Evolutionary conservation across 1,140 invertebrate species (phyloP), one percentile per base, ranked within the genome.

Genomic region (Euura saliciscinereae): DNA sequence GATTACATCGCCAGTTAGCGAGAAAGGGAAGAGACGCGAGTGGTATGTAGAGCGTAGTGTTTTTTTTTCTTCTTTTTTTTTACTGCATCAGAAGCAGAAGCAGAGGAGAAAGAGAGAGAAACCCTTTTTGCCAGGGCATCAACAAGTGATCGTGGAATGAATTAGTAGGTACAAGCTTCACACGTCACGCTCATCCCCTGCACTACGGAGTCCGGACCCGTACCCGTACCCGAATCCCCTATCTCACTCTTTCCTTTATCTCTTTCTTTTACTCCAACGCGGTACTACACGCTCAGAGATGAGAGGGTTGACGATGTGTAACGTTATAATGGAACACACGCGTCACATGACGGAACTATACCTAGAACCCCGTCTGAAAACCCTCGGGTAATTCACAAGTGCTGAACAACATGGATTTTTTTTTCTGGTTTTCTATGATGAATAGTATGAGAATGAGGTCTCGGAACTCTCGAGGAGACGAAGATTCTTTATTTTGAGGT

Each of bases 61-160:
- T 28, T 28, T 28, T 28, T 28, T 28, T 28, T 1, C 1, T 28
- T 0, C 5, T 42, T 67, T 67, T 67, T 11, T 67, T 67, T 28
- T 67, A 10, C 66, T 67, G 11, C 66, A 59, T n/a, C 5, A 51
- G 7, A 7, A 51, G 46, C 46, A 59, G 13, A 8, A 59, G 51
- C 13, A n/a, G 13, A 3, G 51, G 51, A n/a, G 13, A 4, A 11
- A 42, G 66, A 42, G 43, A 42, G 43, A 4, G 66, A 28, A 42
- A 67, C 66, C 66, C 66, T 67, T 67, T 67, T 67, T 67, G 11
- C 66, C 8, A 44, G 10, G 43, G 66, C 66, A 67, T 67, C 66
- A 67, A 67, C 66, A 67, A 67, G 66, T 67, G 66, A 67, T 67
- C 66, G 28, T 28, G 66, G 3, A 67, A 67, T 67, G 66, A 67